Evolutionary conservation across 2,113 vertebrate species (phyloP), one percentile per base, ranked within the genome.

Genomic region (Dicerorhinus sumatrensis): DNA sequence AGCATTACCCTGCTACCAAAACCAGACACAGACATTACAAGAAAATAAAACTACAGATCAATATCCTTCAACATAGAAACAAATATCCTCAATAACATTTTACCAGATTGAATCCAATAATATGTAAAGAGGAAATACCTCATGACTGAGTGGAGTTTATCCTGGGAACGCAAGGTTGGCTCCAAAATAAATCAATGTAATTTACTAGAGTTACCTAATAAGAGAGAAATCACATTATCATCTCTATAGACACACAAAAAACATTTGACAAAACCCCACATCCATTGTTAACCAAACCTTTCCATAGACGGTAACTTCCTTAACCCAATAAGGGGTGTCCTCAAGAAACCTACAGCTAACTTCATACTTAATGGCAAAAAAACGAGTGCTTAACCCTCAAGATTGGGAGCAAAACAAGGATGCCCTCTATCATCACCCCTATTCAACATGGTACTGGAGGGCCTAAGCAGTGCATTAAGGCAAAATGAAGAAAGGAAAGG

Each of bases 391-490:
- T n/a, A 6, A n/a, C 31, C 3, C 56, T 17, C 46, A n/a, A 46
- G 72, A 25, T 7, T 8, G 31, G 27, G 18, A 33, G 11, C 14
- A 3, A 65, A 72, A n/a, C 70, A n/a, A 20, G 42, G 5, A 1
- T 20, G 58, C 33, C 42, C 42, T 29, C 54, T 17, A 2, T 27
- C 56, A 13, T 17, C 69, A 62, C 4, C 2, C 67, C 0, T 2
- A 3, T 3, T 46, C 54, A 23, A 6, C 54, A 0, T 60, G 54
- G 36, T 0, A 2, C 3, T 7, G 56, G 87, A 63, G 31, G 6
- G 18, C 56, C 56, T 18, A 3, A 18, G 21, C 13, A 12, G 72
- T 6, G 51, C 25, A 42, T 3, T 2, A 3, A 29, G 85, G 51
- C 51, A 0, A 5, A 8, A 6, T 1, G 8, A 51, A 39, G 36